Evolutionary conservation across 2,113 vertebrate species (phyloP), one percentile per base, ranked within the genome.

Genomic region (Notarius quadriscutis): DNA sequence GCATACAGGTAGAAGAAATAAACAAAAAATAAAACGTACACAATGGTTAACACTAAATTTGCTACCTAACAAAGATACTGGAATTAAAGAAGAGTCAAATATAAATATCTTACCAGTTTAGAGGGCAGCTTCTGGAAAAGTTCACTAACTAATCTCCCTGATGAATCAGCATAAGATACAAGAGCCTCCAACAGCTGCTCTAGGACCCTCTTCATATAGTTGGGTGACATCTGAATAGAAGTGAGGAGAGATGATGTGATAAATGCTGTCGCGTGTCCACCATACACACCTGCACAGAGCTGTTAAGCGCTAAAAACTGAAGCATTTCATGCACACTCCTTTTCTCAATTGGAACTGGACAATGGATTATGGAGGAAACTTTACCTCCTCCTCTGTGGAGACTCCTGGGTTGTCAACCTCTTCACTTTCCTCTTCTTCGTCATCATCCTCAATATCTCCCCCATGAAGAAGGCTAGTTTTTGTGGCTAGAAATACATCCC

Each of bases 51-150:
- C 41, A 78, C 15, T 62, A 18, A 75, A n/a, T 22, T 18, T 18
- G 27, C 25, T 10, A 34, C n/a, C 48, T 15, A 77, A 51, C 4
- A 14, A 77, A 71, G 30, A 50, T 17, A 77, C 1, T 58, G 27
- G 11, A 51, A 77, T 77, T n/a, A 51, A 51, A 53, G 22, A 7
- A 51, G 11, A 22, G 48, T 77, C 15, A 11, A 41, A 85, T 60
- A 2, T 75, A 0, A n/a, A 58, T 0, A 11, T 86, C 96, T 94
- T 90, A 99, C 98, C 97, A 99, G 95, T 98, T 99, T 99, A 90
- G 98, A 99, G 90, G 98, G 98, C 89, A 99, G 95, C 89, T 99
- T 99, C 96, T 99, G 98, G 93, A 99, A 99, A 89, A 99, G 96
- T 90, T 99, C 98, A 88, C 98, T 99, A 92, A 99, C 95, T 67